Conservation (phyloP, 1,140 invertebrate species). For the Drosophila sechellia region DNA sequence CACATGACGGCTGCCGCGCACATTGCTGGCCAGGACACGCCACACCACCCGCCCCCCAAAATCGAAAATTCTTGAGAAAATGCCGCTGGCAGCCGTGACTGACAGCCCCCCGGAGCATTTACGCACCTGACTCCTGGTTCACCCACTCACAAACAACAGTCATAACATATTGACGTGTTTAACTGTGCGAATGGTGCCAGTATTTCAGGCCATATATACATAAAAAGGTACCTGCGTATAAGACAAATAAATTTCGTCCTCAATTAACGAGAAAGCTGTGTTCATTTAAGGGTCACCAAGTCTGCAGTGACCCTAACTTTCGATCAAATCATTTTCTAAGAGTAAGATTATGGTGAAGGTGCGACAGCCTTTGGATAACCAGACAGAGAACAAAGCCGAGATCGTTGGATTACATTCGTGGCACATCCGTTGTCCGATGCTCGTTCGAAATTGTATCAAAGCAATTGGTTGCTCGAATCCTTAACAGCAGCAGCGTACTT, state of each 20-base stretch:
- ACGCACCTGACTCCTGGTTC: slow-evolving; percentile 37
- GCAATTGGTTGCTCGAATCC: slow-evolving; percentile 31
- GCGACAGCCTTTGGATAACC: no score
- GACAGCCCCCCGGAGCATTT: slow-evolving; percentile 51
- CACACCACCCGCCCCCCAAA: slow-evolving; percentile 23
- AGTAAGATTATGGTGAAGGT: no score
- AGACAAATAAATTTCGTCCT: slow-evolving; percentile 13
- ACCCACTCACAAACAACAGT: slow-evolving; percentile 22
- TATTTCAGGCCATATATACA: slow-evolving; percentile 3
- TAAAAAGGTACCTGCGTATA: neutral
- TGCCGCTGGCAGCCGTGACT: slow-evolving; percentile 51
- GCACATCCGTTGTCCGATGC: slow-evolving; percentile 11
- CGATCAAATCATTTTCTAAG: neutral
- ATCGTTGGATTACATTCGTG: slow-evolving; percentile 13
- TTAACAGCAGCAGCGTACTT: neutral
- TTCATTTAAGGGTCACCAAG: neutral
- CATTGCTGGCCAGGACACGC: slow-evolving; percentile 27
- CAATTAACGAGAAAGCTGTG: neutral
- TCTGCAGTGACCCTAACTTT: neutral
- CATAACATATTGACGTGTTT: slow-evolving; percentile 42
- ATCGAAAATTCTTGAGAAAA: slow-evolving; percentile 51
- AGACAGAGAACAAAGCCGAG: neutral
- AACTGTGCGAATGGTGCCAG: slow-evolving; percentile 37
- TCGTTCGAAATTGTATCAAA: slow-evolving; percentile 37
- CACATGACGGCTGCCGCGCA: slow-evolving; percentile 64